Evolutionary conservation across 2,888 invertebrate species (phyloP).

Genomic region (Balanococcus diminutus): DNA sequence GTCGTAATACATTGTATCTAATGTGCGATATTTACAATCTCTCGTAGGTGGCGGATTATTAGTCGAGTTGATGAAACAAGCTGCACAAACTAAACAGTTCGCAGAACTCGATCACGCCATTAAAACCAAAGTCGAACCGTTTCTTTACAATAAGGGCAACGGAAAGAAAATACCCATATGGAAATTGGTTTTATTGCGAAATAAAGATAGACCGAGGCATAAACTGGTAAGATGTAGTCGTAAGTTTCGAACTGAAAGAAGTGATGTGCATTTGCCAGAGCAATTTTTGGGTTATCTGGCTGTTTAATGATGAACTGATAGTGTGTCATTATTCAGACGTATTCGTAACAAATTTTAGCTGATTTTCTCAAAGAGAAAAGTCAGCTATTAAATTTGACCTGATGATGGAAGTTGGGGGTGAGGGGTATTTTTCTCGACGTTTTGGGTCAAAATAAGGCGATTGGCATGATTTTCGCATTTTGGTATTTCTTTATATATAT

Average conservation of each 20-base stretch:
- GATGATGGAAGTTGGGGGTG: too few relatives aligned
- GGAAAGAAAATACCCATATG: conserved; percentile 90
- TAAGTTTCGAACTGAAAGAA: not conserved
- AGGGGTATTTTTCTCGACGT: too few relatives aligned
- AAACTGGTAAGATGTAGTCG: conserved; percentile 69
- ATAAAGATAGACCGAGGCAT: conserved; percentile 81
- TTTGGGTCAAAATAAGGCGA: too few relatives aligned
- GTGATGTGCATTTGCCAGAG: not conserved
- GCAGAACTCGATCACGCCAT: conserved; percentile 92
- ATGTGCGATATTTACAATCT: not conserved
- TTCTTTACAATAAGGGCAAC: conserved; percentile 90
- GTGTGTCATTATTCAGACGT: too few relatives aligned
- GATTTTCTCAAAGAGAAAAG: too few relatives aligned
- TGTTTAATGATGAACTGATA: too few relatives aligned
- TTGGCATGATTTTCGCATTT: too few relatives aligned
- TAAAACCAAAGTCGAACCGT: conserved; percentile 87
- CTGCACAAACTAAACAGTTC: conserved; percentile 86
- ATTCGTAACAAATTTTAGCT: too few relatives aligned
- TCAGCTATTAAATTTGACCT: too few relatives aligned
- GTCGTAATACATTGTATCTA: not conserved
- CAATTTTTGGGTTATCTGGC: not conserved
- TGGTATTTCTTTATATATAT: too few relatives aligned
- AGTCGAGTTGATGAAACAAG: conserved; percentile 91
- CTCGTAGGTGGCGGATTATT: conserved; percentile 82
- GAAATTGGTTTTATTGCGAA: conserved; percentile 83